Base-by-base conservation (phyloP, 2,888 invertebrate genomes). In the Eurois occulta region DNA sequence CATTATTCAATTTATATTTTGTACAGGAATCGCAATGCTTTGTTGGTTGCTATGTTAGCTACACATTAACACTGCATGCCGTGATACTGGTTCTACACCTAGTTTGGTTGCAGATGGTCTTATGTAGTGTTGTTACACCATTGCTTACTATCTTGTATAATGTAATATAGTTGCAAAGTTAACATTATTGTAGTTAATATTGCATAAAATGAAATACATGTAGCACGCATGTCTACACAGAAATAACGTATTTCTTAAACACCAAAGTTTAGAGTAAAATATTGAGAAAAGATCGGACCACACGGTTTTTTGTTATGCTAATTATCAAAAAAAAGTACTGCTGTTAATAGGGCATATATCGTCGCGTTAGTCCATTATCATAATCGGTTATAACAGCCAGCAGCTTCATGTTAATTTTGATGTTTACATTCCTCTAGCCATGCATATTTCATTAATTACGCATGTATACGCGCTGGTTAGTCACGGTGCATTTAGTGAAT, bases 341-440 rank as follows among this genome's bases (percentile, higher is more conserved):
- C 7, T 58, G 28, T 58, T 58, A 28, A 1, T 7, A n/a, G 13
- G n/a, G 5, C n/a, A 13, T 16, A 1, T 58, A 16, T 58, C 28
- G 58, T 58, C 28, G 35, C 6, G 13, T 64, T 16, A 64, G 2
- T 71, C 60, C 24, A 41, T 41, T 41, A 13, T 18, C 18, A 41
- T n/a, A 41, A 18, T 72, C 21, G 70, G 13, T 43, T 28, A 58
- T 58, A 28, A 58, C 18, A 32, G 32, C 13, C 7, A 78, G 46
- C 77, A n/a, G 5, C 13, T 62, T 28, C 38, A 62, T 38, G 38
- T 38, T 18, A 16, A 32, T 41, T 24, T 18, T 41, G 46, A 75
- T 65, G 18, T 66, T 76, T 41, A 18, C 55, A 81, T 65, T 81
- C 65, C 32, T 7, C 46, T 48, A 75, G 41, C 76, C 18, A 11